These are phyloP conservation scores for Cosmia trapezina DNA, from an alignment of 2,888 invertebrate species.

Conservation along the genomic window DNA sequence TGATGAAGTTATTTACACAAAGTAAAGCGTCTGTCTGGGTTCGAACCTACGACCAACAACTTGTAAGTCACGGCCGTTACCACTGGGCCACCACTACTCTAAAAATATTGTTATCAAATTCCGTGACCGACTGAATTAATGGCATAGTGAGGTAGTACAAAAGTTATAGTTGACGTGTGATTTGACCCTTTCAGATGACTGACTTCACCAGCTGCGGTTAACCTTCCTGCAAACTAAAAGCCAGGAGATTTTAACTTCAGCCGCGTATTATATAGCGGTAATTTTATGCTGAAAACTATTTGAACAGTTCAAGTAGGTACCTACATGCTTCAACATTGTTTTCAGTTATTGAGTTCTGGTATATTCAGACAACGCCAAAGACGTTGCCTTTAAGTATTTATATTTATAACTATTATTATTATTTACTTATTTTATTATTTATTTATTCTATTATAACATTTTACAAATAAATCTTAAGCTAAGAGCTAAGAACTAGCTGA, in stretches of 20 bases:
- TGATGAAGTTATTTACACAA: too few relatives aligned
- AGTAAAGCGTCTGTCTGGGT: too few relatives aligned
- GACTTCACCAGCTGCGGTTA: constrained; percentile 23
- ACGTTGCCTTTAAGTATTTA: not conserved
- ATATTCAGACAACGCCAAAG: not conserved
- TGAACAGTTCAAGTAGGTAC: not conserved
- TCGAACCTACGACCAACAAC: too few relatives aligned
- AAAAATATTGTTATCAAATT: constrained; percentile 3
- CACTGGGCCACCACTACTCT: too few relatives aligned
- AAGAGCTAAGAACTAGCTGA: too few relatives aligned
- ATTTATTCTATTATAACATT: too few relatives aligned
- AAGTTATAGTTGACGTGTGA: constrained; percentile 47
- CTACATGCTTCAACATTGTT: constrained; percentile 11
- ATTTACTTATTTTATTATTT: too few relatives aligned
- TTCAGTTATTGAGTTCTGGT: constrained; percentile 6
- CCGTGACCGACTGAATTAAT: not conserved
- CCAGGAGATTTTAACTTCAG: constrained; percentile 25
- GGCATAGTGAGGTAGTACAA: constrained; percentile 22
- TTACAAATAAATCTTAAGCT: too few relatives aligned
- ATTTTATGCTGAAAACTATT: constrained; percentile 27
- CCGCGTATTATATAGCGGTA: constrained; percentile 8
- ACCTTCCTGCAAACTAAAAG: constrained; percentile 24
- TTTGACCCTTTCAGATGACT: constrained; percentile 46
- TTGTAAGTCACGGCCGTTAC: too few relatives aligned
- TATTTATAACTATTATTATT: too few relatives aligned